A percentile compares a stretch with the other conserved stretches of the same genome.
phyloP scores from a whole-genome alignment of 2,888 invertebrate species.

The Eulithis testata region DNA sequence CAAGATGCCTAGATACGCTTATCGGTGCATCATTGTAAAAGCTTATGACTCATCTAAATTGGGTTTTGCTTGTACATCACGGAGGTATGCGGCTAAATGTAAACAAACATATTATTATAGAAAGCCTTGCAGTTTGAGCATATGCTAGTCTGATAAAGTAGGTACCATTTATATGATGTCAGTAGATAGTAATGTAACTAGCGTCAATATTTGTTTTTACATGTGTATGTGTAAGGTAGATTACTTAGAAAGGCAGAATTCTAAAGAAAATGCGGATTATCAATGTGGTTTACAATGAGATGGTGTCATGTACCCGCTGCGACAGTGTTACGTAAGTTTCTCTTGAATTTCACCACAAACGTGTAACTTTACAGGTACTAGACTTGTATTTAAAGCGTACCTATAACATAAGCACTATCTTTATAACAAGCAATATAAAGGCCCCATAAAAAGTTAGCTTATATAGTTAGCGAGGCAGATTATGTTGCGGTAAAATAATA shows the following conservation, averaged over 20 bases:
- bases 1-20: constrained; percentile 61
- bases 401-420: background rate
- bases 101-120: constrained; percentile 64
- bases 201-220: constrained; percentile 51
- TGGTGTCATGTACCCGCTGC: constrained; percentile 44
- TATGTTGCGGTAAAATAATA: too few relatives aligned
- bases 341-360: constrained; percentile 45
- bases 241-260: constrained; percentile 55
- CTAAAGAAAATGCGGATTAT: constrained; percentile 47
- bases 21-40: constrained; percentile 81
- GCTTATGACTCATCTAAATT: constrained; percentile 80
- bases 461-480: too few relatives aligned
- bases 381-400: background rate
- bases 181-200: constrained; percentile 9
- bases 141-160: constrained; percentile 14
- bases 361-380: constrained; percentile 23
- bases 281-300: constrained; percentile 47
- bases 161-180: background rate
- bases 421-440: too few relatives aligned
- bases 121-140: constrained; percentile 30
- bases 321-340: constrained; percentile 49
- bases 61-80: constrained; percentile 76
- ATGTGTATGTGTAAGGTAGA: constrained; percentile 49
- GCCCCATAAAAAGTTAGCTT: too few relatives aligned
- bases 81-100: constrained; percentile 63